Percentiles rank a stretch among this genome's conserved stretches.
phyloP scores from a whole-genome alignment of 64 coral and sea anemone species.

The Hydrozoanthus tunicans region DNA sequence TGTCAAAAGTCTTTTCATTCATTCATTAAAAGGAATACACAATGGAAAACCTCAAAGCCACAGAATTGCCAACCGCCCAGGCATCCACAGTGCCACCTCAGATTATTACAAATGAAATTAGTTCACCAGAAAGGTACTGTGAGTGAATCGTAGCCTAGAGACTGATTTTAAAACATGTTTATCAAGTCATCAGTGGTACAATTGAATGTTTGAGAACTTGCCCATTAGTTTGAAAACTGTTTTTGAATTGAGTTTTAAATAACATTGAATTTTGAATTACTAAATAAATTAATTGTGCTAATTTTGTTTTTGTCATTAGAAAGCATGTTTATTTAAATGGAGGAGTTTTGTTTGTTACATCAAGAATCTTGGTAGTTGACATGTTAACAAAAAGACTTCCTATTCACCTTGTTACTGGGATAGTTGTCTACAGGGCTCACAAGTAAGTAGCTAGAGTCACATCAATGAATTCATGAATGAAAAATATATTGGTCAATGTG shows the following conservation, averaged over 20 bases:
- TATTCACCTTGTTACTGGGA: constrained; percentile 90
- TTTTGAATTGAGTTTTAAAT: no score
- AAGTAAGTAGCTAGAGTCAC: constrained; percentile 65
- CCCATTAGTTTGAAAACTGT: neutral
- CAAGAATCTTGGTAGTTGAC: constrained; percentile 94
- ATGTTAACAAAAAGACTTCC: constrained; percentile 95
- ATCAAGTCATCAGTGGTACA: neutral
- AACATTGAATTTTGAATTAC: no score
- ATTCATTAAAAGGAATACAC: constrained; percentile 34
- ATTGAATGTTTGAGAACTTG: neutral
- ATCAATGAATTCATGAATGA: no score
- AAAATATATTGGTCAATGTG: no score
- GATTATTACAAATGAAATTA: constrained; percentile 55
- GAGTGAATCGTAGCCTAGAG: neutral
- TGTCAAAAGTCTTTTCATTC: neutral
- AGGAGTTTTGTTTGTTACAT: constrained; percentile 96
- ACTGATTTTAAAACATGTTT: neutral
- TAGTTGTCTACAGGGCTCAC: constrained; percentile 90
- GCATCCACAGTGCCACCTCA: constrained; percentile 10
- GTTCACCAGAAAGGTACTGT: constrained; percentile 48
- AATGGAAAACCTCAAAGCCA: constrained; percentile 26
- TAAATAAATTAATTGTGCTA: no score
- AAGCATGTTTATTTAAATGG: constrained; percentile 85
- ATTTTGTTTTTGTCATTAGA: constrained; percentile 23
- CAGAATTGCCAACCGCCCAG: neutral